Evolutionary conservation across 1,140 invertebrate genomes (phyloP).

Genomic region (Zaprionus africanus): DNA sequence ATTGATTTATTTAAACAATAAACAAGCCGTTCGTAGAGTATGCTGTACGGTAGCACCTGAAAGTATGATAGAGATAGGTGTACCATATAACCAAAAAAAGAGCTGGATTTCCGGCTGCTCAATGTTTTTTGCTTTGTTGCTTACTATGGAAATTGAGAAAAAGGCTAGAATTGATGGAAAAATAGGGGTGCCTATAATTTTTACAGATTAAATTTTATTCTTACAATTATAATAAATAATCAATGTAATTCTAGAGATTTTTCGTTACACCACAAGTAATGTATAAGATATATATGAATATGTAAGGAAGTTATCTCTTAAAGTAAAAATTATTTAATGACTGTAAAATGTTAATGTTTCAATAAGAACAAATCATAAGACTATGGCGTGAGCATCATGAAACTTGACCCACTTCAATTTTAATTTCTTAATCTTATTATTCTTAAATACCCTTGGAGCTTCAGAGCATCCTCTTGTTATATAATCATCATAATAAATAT

Average conservation of each 20-base stretch:
- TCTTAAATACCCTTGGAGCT: not conserved
- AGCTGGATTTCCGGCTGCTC: no score
- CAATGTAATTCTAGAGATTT: no score
- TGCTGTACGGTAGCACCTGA: slow-evolving; percentile 12
- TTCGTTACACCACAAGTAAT: no score
- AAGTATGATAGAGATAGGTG: slow-evolving; percentile 10
- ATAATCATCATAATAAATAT: not conserved
- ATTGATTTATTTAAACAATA: slow-evolving; percentile 51
- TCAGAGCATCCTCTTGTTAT: not conserved
- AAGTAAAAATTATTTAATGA: not conserved
- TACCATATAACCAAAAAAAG: not conserved
- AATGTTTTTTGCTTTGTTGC: no score
- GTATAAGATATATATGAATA: no score
- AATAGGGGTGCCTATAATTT: not conserved
- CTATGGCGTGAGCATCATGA: no score
- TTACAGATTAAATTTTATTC: not conserved
- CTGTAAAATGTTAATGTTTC: not conserved
- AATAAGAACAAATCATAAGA: not conserved
- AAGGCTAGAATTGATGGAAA: not conserved
- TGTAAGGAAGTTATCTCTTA: no score
- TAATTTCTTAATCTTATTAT: no score
- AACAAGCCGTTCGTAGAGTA: slow-evolving; percentile 21
- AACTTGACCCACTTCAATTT: no score
- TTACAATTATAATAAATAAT: no score
- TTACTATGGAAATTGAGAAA: no score